Percentiles rank a stretch among this genome's conserved stretches.
phyloP scores from a whole-genome alignment of 2,113 vertebrate species.

The Scopus umbretta region DNA sequence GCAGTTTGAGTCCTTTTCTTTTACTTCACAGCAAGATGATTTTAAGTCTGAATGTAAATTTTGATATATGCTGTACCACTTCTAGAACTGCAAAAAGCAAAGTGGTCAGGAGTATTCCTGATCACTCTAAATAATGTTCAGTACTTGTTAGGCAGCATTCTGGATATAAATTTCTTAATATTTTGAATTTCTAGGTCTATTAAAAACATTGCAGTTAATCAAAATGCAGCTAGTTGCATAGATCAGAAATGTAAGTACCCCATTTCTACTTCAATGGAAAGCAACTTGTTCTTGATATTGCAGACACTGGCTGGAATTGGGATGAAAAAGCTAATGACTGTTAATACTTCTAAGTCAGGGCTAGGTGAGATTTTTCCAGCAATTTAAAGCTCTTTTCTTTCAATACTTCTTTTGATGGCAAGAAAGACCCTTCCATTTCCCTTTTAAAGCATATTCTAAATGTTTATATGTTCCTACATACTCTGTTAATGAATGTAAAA shows the following conservation, averaged over 20 bases:
- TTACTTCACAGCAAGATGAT: background rate
- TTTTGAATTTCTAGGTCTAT: background rate
- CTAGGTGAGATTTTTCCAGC: background rate
- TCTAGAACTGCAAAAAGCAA: background rate
- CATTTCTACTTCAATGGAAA: background rate
- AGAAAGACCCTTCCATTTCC: background rate
- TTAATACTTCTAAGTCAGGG: background rate
- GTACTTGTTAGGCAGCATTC: background rate
- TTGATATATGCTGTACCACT: accelerated
- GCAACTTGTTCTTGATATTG: background rate
- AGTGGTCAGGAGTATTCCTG: background rate
- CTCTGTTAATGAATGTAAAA: background rate
- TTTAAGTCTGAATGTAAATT: background rate
- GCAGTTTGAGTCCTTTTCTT: background rate
- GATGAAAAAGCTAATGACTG: background rate
- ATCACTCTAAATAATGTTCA: background rate
- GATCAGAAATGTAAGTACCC: background rate
- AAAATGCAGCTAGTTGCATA: background rate
- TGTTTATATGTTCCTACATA: background rate
- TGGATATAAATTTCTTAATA: background rate
- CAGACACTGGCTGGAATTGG: background rate
- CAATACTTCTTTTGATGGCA: background rate
- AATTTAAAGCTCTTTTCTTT: background rate
- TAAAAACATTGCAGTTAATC: background rate
- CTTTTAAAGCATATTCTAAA: background rate